Percentiles rank a stretch among this genome's conserved stretches.
These are phyloP conservation scores for Sepioteuthis lessoniana DNA, from an alignment of 2,888 invertebrate genomes.

Conservation along the genomic window DNA sequence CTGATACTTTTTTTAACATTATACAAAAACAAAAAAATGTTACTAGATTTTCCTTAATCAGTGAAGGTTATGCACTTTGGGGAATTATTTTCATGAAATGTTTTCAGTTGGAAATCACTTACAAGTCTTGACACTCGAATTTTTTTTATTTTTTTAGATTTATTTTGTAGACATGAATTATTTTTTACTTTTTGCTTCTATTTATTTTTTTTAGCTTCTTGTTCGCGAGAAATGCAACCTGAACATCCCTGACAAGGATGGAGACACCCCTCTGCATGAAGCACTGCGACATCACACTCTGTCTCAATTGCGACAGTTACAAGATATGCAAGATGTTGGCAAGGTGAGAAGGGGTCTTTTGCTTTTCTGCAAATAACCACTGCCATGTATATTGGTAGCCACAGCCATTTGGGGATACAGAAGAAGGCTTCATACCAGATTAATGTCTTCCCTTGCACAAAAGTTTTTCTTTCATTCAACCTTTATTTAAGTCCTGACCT, in stretches of 20 bases:
- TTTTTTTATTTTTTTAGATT: no score
- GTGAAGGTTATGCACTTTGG: no score
- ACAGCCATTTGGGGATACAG: neutral
- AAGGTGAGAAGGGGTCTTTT: conserved; percentile 66
- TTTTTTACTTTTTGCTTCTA: neutral
- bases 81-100: no score
- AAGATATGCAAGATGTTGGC: conserved; percentile 84
- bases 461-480: neutral
- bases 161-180: neutral
- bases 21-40: no score
- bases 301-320: conserved; percentile 93
- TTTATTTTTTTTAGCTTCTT: conserved; percentile 79
- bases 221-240: conserved; percentile 94
- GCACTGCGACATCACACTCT: conserved; percentile 96
- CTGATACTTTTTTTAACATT: no score
- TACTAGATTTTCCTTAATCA: no score
- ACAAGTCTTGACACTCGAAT: no score
- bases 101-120: no score
- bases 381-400: neutral
- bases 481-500: neutral
- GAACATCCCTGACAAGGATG: conserved; percentile 97
- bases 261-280: conserved; percentile 90
- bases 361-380: neutral
- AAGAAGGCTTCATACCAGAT: neutral
- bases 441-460: neutral